A percentile compares a stretch with the other conserved stretches of the same genome.
phyloP scores from a whole-genome alignment of 2,888 invertebrate species.

The Drosophila monieri region DNA sequence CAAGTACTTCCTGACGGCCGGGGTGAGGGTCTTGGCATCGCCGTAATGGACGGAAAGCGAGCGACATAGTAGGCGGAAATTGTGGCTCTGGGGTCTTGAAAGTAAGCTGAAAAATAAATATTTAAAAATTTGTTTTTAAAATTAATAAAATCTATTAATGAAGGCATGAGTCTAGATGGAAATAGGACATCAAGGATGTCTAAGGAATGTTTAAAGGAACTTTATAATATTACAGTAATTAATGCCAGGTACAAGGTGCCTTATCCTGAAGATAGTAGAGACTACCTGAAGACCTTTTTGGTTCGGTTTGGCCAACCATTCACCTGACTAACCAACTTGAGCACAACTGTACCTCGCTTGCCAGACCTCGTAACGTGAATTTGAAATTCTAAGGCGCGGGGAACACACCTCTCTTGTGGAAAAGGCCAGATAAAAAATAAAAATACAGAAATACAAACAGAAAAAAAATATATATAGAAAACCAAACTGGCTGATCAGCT shows the following conservation, averaged over 20 bases:
- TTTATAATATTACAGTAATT: not conserved
- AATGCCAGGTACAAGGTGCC: not conserved
- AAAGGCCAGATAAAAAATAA: conserved; percentile 33
- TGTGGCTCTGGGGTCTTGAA: conserved; percentile 40
- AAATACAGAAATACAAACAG: conserved; percentile 18
- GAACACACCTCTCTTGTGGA: conserved; percentile 51
- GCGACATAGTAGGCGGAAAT: conserved; percentile 69
- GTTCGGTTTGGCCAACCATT: conserved; percentile 1
- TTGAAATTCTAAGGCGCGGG: conserved; percentile 65
- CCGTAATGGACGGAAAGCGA: conserved; percentile 82
- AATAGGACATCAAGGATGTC: too few relatives aligned
- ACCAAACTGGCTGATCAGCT: conserved; percentile 73
- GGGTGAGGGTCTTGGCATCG: conserved; percentile 83
- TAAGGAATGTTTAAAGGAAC: too few relatives aligned
- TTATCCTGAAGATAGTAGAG: not conserved
- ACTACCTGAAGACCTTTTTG: conserved; percentile 13
- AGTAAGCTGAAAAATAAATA: conserved; percentile 28
- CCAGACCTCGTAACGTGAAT: conserved; percentile 42
- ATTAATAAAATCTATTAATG: too few relatives aligned
- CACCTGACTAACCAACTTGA: conserved; percentile 27
- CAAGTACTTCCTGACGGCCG: conserved; percentile 87
- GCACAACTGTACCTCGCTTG: conserved; percentile 65
- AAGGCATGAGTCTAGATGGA: too few relatives aligned
- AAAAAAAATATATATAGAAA: conserved; percentile 7
- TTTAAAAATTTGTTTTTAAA: not conserved